phyloP scores from a whole-genome alignment of 2,113 vertebrate species.

The Otolemur garnettii region DNA sequence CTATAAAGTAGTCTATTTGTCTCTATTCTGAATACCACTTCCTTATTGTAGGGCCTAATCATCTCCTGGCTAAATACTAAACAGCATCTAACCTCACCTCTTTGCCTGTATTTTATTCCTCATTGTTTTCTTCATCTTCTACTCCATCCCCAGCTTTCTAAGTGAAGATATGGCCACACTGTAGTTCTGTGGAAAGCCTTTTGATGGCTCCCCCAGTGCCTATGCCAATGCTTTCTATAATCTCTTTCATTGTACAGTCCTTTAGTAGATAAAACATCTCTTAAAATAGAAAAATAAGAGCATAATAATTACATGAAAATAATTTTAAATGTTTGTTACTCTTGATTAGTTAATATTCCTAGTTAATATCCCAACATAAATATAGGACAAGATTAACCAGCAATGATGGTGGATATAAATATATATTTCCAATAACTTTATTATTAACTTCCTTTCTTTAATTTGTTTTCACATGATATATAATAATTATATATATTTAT shows the following conservation, averaged over 20 bases:
- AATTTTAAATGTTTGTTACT: not conserved
- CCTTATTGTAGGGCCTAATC: not conserved
- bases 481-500: not conserved
- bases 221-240: not conserved
- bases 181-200: not conserved
- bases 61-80: not conserved
- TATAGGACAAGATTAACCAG: not conserved
- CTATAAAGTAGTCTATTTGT: not conserved
- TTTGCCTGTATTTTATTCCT: not conserved
- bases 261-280: not conserved
- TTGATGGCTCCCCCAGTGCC: not conserved
- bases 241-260: not conserved
- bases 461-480: not conserved
- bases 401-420: not conserved
- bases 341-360: not conserved
- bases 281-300: not conserved
- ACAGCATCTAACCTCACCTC: not conserved
- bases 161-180: not conserved
- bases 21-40: not conserved
- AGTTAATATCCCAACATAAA: not conserved
- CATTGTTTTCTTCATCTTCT: not conserved
- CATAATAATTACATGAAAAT: not conserved
- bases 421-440: not conserved
- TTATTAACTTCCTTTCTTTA: not conserved
- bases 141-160: not conserved